These are phyloP conservation scores for Ameiurus melas DNA, from an alignment of 2,113 vertebrate genomes.

Conservation along the genomic window DNA sequence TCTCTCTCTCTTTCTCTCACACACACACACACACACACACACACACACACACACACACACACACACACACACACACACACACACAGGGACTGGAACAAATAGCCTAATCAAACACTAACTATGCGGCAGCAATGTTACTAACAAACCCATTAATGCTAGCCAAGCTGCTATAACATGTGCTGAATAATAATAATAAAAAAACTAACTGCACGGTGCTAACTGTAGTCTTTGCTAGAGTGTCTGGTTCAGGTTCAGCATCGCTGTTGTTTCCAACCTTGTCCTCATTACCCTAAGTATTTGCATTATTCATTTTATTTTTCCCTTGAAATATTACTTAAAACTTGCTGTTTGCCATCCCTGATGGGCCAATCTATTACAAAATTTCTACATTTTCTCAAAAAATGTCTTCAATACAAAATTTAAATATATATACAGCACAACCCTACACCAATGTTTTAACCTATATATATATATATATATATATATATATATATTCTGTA, in stretches of 20 bases:
- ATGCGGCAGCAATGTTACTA: not conserved
- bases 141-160: not conserved
- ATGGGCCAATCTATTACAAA: too few relatives aligned
- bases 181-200: not conserved
- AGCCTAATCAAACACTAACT: not conserved
- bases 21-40: conserved; percentile 2
- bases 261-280: not conserved
- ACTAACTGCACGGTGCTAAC: not conserved
- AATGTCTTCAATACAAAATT: not conserved
- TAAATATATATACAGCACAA: not conserved
- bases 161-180: not conserved
- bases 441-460: too few relatives aligned
- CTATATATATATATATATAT: too few relatives aligned
- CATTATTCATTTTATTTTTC: not conserved
- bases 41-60: not conserved
- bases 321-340: not conserved
- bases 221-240: not conserved
- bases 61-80: not conserved
- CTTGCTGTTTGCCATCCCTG: not conserved
- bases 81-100: not conserved
- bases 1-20: not conserved
- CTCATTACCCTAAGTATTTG: not conserved
- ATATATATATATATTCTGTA: too few relatives aligned
- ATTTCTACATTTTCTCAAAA: not conserved
- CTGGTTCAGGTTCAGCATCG: not conserved